Base-by-base conservation (phyloP, 2,797 vertebrate species). In the Sternarchorhynchus goeldii region DNA sequence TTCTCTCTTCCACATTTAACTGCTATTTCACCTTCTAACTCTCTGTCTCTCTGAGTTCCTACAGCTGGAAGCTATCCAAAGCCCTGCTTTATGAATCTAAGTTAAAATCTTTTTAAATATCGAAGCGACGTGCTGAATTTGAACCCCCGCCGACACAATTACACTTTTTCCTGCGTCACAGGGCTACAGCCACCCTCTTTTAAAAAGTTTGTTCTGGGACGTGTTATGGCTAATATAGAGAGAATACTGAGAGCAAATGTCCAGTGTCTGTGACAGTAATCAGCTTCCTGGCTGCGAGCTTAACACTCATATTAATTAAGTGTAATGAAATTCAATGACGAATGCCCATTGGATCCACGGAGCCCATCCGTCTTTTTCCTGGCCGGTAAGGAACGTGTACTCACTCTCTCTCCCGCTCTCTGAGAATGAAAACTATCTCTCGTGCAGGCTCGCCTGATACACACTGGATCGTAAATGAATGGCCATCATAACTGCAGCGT, bases 381-480 rank as follows among this genome's bases (percentile, higher is more conserved):
- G 67, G 73, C 79, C 50, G 32, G 62, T n/a, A 63, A 6, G 6
- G 36, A 60, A 32, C 50, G 5, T 4, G 21, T 53, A 66, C 36
- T 32, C 12, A 25, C 36, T 73, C 55, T 50, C 7, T 36, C 60
- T 72, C 36, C 21, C 12, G 25, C 36, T 73, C 55, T 50, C 53
- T 41, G 29, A 60, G 70, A 69, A 77, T 55, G 29, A 31, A 29
- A 55, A 29, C 36, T 62, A 73, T 59, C 55, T 41, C 70, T 73
- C 69, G 53, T 36, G 63, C 63, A 41, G 73, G 67, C 84, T 78
- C 76, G 84, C 87, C 88, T 90, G 86, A 87, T 88, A 90, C 81
- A 64, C 71, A 66, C 66, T 74, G 73, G 82, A 86, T 89, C 82
- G 64, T 84, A 86, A 91, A 92, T 85, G 81, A 90, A 92, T 90